Percentiles rank a stretch among this genome's conserved stretches.
These are phyloP conservation scores for Valencia hispanica DNA, from an alignment of 2,797 vertebrate species.

Conservation along the genomic window DNA sequence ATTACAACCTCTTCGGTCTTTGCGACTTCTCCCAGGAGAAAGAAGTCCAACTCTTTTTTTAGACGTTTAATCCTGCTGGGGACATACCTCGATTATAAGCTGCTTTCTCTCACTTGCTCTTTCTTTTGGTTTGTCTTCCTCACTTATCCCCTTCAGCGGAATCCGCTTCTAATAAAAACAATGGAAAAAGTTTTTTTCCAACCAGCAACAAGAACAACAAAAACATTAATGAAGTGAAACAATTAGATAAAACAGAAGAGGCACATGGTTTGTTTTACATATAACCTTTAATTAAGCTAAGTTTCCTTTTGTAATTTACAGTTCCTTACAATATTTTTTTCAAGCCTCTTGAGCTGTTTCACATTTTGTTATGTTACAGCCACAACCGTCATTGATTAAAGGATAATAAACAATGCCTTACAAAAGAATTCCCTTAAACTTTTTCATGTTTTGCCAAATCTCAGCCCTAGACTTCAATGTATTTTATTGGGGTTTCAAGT, in stretches of 20 bases:
- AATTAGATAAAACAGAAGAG: neutral
- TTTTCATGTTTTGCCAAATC: neutral
- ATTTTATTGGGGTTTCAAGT: neutral
- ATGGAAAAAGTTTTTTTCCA: neutral
- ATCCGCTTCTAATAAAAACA: conserved; percentile 8
- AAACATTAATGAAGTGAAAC: neutral
- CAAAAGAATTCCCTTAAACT: neutral
- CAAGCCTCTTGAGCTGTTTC: neutral
- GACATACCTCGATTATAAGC: conserved; percentile 48
- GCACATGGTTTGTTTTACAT: too few species aligned
- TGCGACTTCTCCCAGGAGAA: neutral
- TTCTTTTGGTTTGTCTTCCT: neutral
- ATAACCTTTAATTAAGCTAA: neutral
- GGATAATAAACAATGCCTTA: neutral
- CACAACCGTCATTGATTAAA: neutral
- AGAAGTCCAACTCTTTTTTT: conserved; percentile 44
- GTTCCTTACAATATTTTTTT: neutral
- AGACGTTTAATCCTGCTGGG: conserved; percentile 58
- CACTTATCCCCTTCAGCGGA: neutral
- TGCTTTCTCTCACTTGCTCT: conserved; percentile 42
- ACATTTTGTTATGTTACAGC: neutral
- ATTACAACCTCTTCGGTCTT: neutral
- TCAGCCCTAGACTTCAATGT: neutral
- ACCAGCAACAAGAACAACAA: neutral
- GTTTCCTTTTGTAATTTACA: neutral